Percentiles rank a stretch among this genome's conserved stretches.
These are phyloP conservation scores for Nicator chloris DNA, from an alignment of 2,113 vertebrate genomes.

Conservation along the genomic window DNA sequence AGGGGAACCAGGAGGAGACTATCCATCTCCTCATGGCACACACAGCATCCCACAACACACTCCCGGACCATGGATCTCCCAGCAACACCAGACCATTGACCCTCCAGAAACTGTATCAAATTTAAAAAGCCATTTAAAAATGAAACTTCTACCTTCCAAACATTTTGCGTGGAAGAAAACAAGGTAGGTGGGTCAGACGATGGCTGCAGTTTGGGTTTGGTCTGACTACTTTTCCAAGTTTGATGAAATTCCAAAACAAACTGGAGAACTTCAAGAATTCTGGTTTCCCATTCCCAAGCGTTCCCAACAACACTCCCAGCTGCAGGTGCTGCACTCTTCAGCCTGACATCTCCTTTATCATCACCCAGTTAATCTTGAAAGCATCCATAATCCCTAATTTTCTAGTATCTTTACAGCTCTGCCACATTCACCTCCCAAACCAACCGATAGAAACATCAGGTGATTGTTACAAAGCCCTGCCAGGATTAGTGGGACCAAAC, in stretches of 20 bases:
- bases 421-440: not conserved
- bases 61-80: not conserved
- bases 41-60: rapidly evolving
- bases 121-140: not conserved
- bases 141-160: not conserved
- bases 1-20: not conserved
- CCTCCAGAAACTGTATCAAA: rapidly evolving
- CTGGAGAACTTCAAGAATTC: not conserved
- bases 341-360: not conserved
- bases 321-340: not conserved
- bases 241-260: not conserved
- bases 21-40: not conserved
- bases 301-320: not conserved
- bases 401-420: not conserved
- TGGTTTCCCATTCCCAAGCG: rapidly evolving
- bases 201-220: not conserved
- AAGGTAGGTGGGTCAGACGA: rapidly evolving
- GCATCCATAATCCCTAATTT: not conserved
- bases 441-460: not conserved
- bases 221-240: not conserved
- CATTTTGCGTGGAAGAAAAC: not conserved
- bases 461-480: not conserved
- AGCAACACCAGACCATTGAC: not conserved
- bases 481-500: not conserved
- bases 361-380: not conserved